Evolutionary conservation across 2,113 vertebrate species (phyloP), one percentile per base, ranked within the genome.

Genomic region (Cheilinus undulatus): DNA sequence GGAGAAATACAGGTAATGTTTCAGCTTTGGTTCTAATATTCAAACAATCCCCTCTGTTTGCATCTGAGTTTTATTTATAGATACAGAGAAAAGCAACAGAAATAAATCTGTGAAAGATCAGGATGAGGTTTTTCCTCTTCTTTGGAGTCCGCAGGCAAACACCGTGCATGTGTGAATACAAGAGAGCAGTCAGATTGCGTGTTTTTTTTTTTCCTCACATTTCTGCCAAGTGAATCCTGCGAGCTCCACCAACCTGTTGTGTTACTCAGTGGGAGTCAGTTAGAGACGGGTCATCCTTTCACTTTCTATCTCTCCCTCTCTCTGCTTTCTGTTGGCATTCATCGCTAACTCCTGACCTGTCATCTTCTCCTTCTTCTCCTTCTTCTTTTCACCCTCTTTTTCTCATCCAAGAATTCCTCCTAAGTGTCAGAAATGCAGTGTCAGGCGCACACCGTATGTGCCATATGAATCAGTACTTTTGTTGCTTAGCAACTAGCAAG

Each of bases 401-500:
- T 42, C 77, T 72, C 53, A 34, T 65, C 76, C 53, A 38, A 71
- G 46, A 72, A 65, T 60, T 51, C 66, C 59, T 89, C 61, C 64
- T 60, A 79, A 86, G 85, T 78, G 81, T 87, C 85, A 90, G 82
- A 88, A 88, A 88, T 88, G 80, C 87, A 88, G 69, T 77, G 86
- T 92, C 89, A 89, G 83, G 82, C 68, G 54, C 80, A 52, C 62
- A 61, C 59, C 40, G 40, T 85, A 84, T 85, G 86, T 84, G 81
- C 84, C 82, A 84, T 88, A 85, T 82, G 84, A 90, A 90, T 88
- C 82, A 66, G 86, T 82, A 43, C 78, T 90, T 88, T 85, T 60
- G 92, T 93, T 92, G 91, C 92, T 91, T 90, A 91, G 92, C 91
- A 91, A 93, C 92, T 85, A 82, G 89, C 77, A 90, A 88, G 89